These are phyloP conservation scores for Drosophila parabipectinata DNA, from an alignment of 1,140 invertebrate genomes.

Conservation along the genomic window DNA sequence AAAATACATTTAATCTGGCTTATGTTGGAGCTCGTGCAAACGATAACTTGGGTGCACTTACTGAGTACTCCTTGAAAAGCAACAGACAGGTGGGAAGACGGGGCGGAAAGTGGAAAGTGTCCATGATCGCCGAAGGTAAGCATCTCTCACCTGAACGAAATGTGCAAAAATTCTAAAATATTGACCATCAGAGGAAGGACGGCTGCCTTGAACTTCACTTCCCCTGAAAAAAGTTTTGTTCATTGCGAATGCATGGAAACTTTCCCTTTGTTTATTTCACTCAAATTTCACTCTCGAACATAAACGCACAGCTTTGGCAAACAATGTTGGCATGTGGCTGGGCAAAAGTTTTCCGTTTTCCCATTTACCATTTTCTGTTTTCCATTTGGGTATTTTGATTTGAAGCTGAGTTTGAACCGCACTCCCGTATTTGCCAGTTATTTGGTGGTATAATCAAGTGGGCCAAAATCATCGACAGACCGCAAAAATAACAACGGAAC, in stretches of 20 bases:
- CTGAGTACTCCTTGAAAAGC: neutral
- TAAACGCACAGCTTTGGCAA: constrained; percentile 34
- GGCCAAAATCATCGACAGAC: constrained; percentile 14
- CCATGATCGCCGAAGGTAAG: constrained; percentile 2
- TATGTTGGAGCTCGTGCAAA: constrained; percentile 23
- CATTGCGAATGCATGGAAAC: constrained; percentile 41
- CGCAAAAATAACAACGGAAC: constrained; percentile 24
- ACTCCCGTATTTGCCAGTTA: neutral
- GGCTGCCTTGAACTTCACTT: constrained; percentile 27
- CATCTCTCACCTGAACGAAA: constrained; percentile 15
- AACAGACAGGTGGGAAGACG: neutral
- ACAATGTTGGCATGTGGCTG: constrained; percentile 29
- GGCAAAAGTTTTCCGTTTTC: constrained; percentile 29
- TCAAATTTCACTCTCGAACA: constrained; percentile 30
- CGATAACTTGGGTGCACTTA: constrained; percentile 34
- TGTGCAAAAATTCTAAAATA: constrained; percentile 19
- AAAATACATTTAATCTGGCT: constrained; percentile 54
- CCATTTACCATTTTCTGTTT: constrained; percentile 3
- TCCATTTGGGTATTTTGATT: constrained; percentile 26
- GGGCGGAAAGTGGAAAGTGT: constrained; percentile 5
- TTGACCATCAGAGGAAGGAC: constrained; percentile 21
- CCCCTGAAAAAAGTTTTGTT: constrained; percentile 27
- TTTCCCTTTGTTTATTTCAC: constrained; percentile 37
- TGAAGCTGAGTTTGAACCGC: constrained; percentile 1
- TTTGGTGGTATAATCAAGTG: constrained; percentile 22